Base-by-base conservation (phyloP, 1,140 invertebrate genomes). In the Heliconius hewitsoni region DNA sequence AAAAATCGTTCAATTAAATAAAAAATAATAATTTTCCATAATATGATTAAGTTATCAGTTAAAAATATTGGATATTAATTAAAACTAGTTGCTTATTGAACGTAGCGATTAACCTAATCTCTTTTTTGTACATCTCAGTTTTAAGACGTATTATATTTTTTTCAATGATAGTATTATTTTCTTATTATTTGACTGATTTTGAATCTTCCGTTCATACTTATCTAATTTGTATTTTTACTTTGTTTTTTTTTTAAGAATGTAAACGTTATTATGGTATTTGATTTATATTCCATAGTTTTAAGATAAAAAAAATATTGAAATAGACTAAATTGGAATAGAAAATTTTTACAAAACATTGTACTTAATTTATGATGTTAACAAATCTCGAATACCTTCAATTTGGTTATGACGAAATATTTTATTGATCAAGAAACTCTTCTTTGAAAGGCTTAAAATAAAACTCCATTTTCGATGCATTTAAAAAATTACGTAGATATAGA, bases 391-490 rank as follows among this genome's bases (percentile, higher is more conserved):
- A 60, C 57, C 1, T 27, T 11, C n/a, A 23, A 60, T 60, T 60
- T 60, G 57, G n/a, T 60, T 11, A 60, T 60, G 9, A 13, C n/a
- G 8, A 60, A 60, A 23, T 60, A 23, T 16, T 66, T 57, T 16
- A n/a, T 13, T 27, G 23, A 66, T 66, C 13, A 16, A 30, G 27
- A 30, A 66, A 66, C 13, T 66, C 60, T 30, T 66, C 27, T 30
- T 66, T 66, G 60, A 66, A 66, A 23, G 11, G 3, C 23, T 77
- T 52, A 52, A 66, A 18, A 30, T 77, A 74, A 72, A 74, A 77
- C 46, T 77, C 27, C 55, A 39, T 79, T 82, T 52, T 86, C 87
- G 88, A 87, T 92, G 89, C 89, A 90, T 91, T 90, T 92, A 90
- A 86, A 83, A 81, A 78, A 30, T 80, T 86, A 85, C 80, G 83